Evolutionary conservation across 1,140 invertebrate species (phyloP).

Genomic region (fruit fly (Drosophila melanogaster)): Release_6_plus_ISO1_MT NT_033777.3:11177001-11177500

Average conservation of each 20-base stretch:
- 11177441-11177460: constrained; percentile 16
- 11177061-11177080: constrained; percentile 52
- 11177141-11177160: constrained; percentile 1
- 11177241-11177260: constrained; percentile 86
- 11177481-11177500: constrained; percentile 20
- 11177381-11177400: constrained; percentile 50
- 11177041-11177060: constrained; percentile 84
- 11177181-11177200: constrained; percentile 30
- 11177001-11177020: constrained; percentile 86
- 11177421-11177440: constrained; percentile 28
- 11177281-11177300: constrained; percentile 88
- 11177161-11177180: background rate
- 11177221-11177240: constrained; percentile 77
- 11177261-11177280: constrained; percentile 86
- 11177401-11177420: constrained; percentile 51
- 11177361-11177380: constrained; percentile 63
- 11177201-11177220: constrained; percentile 28
- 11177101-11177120: constrained; percentile 51
- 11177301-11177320: constrained; percentile 73
- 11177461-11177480: constrained; percentile 25
- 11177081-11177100: constrained; percentile 62
- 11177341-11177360: constrained; percentile 68
- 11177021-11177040: constrained; percentile 85
- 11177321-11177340: constrained; percentile 84
- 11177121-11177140: constrained; percentile 86